Evolutionary conservation across 1,140 invertebrate genomes (phyloP), one percentile per base, ranked within the genome.

Genomic region (Listronotus oregonensis): DNA sequence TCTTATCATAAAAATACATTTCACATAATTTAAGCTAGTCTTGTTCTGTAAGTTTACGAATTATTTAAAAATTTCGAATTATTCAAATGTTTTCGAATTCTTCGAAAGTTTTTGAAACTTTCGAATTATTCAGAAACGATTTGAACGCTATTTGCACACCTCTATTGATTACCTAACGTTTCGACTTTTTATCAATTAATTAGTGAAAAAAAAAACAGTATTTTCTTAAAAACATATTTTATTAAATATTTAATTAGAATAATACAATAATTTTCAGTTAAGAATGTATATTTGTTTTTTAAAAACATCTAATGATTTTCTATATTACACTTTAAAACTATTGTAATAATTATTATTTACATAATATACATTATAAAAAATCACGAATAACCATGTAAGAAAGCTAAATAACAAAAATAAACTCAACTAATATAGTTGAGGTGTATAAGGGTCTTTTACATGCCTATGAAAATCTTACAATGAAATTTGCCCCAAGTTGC

Each of bases 281-380:
- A 72, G 66, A 73, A 73, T 69, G 64, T 70, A 69, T 68, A 59
- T 57, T 64, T 68, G 50, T 70, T 68, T 73, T 70, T 71, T 62
- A 71, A 71, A 73, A 71, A 71, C 67, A 71, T 70, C 64, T 59
- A 69, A 68, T 68, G 17, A 46, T 67, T 65, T 71, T 43, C 1
- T 72, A 74, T 71, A 69, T 72, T 74, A 74, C 67, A 74, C 43
- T 58, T 65, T 64, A 67, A 59, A 70, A 69, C 42, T 69, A 73
- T 39, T 69, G 57, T 52, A 49, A 61, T 57, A 72, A 75, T 64
- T 47, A 63, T 47, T 75, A 75, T 75, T 65, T 75, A 75, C 74
- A 75, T 69, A 74, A 71, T 71, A 71, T 73, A 74, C 72, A 75
- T 50, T 55, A 60, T 74, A 75, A 70, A 75, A 73, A 75, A 71